Percentiles rank a stretch among this genome's conserved stretches.
phyloP scores from a whole-genome alignment of 2,113 vertebrate genomes.

The Gasterosteus aculeatus region DNA sequence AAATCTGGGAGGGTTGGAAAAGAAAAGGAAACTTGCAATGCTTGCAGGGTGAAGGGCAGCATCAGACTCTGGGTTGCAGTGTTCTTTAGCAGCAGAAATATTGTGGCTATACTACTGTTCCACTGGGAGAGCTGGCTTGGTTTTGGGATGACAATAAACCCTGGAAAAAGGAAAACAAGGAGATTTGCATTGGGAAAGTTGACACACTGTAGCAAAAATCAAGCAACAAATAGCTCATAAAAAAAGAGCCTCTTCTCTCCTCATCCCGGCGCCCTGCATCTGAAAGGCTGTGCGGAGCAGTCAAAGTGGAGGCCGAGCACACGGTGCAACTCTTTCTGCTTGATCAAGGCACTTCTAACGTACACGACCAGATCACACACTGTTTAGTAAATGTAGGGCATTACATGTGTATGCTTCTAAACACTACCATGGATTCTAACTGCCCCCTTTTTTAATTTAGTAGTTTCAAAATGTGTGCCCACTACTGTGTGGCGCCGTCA shows the following conservation, averaged over 20 bases:
- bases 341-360: conserved; percentile 53
- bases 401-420: neutral
- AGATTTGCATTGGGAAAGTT: conserved; percentile 80
- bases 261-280: conserved; percentile 17
- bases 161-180: conserved; percentile 91
- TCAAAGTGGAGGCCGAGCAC: conserved; percentile 25
- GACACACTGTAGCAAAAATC: conserved; percentile 66
- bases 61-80: conserved; percentile 87
- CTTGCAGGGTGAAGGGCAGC: conserved; percentile 88
- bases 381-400: neutral
- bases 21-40: conserved; percentile 82
- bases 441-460: neutral
- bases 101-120: conserved; percentile 93
- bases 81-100: conserved; percentile 87
- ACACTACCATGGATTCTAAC: neutral
- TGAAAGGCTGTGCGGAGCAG: conserved; percentile 29
- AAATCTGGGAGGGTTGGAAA: conserved; percentile 34
- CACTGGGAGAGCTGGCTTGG: conserved; percentile 96
- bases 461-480: neutral
- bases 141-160: conserved; percentile 93
- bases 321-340: conserved; percentile 33
- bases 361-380: neutral
- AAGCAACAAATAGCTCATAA: conserved; percentile 64
- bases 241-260: conserved; percentile 26
- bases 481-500: neutral